Evolutionary conservation across 2,888 invertebrate genomes (phyloP), one percentile per base, ranked within the genome.

Genomic region (Hylaea fasciaria): DNA sequence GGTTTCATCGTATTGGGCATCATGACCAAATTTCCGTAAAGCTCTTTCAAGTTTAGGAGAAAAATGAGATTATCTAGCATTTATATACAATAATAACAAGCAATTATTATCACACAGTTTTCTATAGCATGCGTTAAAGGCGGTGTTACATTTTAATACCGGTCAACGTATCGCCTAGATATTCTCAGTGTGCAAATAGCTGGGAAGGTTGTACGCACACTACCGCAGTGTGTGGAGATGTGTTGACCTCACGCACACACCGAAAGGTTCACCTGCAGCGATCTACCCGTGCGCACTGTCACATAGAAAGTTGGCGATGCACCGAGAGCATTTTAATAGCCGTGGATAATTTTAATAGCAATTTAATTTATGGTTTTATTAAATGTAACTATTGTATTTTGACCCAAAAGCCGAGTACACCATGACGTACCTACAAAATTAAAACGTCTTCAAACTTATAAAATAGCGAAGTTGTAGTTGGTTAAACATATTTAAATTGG

Each of bases 241-340:
- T 70, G 74, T 66, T 89, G 91, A 91, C 90, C 91, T 87, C 88
- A 91, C 91, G 76, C 89, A 85, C 85, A 91, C 91, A 72, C 0
- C 8, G 46, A 47, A 12, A 41, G 39, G 68, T 81, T 84, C 91
- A 91, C 91, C 90, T 91, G 90, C 81, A 82, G 82, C 81, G 76
- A 81, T 73, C 81, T 78, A 86, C 90, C 86, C 89, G 87, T 89
- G 88, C 88, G 83, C 83, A 86, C 86, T 91, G 90, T 90, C 90
- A 87, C 87, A 80, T 73, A 64, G 72, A 68, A 76, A 67, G 83
- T 53, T 56, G 64, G 55, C 52, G 72, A 12, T 66, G 77, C 67
- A 86, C 71, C 62, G 63, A 48, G 66, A 40, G 46, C 58, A 35
- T 12, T 56, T 39, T 39, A n/a, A n/a, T 39, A 35, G 35, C n/a